phyloP scores from a whole-genome alignment of 2,888 invertebrate species.

The Drosophila paracracens region DNA sequence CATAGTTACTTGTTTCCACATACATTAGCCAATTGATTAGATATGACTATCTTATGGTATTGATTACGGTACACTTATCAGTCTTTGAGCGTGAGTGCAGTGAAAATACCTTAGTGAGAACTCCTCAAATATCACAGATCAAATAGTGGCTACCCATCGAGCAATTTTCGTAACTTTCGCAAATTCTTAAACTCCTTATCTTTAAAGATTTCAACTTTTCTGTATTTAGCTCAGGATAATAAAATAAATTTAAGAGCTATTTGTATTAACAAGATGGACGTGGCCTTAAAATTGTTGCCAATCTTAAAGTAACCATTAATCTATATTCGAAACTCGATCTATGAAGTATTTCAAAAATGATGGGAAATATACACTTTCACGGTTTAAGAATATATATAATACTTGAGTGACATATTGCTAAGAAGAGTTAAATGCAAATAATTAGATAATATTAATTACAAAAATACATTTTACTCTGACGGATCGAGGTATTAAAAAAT shows the following conservation, averaged over 20 bases:
- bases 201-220: too few species aligned
- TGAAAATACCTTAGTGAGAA: background rate
- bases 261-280: background rate
- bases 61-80: slow-evolving; percentile 36
- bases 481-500: background rate
- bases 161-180: background rate
- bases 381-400: background rate
- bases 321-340: too few species aligned
- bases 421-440: background rate
- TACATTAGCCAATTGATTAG: slow-evolving; percentile 37
- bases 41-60: slow-evolving; percentile 51
- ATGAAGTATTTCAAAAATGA: too few species aligned
- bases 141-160: background rate
- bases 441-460: background rate
- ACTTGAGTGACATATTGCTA: background rate
- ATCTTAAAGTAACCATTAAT: too few species aligned
- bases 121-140: background rate
- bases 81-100: slow-evolving; percentile 3
- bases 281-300: too few species aligned
- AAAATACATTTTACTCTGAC: background rate
- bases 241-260: background rate
- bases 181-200: background rate
- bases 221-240: too few species aligned
- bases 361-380: background rate
- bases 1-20: background rate